phyloP scores from a whole-genome alignment of 2,113 vertebrate genomes.

The Dicrurus megarhynchus region DNA sequence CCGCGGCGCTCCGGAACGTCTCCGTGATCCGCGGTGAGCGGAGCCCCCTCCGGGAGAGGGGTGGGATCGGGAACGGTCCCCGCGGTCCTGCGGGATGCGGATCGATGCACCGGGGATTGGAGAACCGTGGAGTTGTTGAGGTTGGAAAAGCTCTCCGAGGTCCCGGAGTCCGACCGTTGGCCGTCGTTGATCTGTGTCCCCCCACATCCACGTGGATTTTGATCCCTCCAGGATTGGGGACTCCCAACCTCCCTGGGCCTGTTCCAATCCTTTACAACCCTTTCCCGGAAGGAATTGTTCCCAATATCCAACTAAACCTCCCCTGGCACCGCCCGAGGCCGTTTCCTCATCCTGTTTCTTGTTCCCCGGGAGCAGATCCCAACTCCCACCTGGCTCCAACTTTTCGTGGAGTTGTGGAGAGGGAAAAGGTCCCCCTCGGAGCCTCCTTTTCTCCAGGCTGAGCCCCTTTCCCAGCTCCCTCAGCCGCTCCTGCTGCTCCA shows the following conservation, averaged over 20 bases:
- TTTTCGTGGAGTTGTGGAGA: not conserved
- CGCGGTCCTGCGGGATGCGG: not conserved
- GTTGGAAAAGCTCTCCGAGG: not conserved
- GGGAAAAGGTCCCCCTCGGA: fast-evolving
- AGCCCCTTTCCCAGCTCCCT: not conserved
- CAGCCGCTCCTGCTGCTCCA: not conserved
- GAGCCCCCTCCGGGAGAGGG: not conserved
- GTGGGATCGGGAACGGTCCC: not conserved
- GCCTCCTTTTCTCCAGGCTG: not conserved
- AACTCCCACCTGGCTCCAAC: not conserved
- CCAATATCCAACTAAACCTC: fast-evolving
- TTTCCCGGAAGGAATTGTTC: not conserved
- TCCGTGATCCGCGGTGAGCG: not conserved
- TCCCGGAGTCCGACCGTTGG: fast-evolving
- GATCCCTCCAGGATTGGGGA: not conserved
- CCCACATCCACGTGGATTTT: not conserved
- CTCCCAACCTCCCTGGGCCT: not conserved
- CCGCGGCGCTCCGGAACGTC: not conserved
- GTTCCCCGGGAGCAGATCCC: not conserved
- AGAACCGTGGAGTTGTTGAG: not conserved
- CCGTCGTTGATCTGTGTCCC: not conserved
- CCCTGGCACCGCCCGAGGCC: not conserved
- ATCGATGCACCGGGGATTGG: fast-evolving
- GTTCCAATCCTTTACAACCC: not conserved
- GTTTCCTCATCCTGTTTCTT: not conserved